Base-by-base conservation (phyloP, 2,113 vertebrate genomes). In the Limnothrissa miodon region DNA sequence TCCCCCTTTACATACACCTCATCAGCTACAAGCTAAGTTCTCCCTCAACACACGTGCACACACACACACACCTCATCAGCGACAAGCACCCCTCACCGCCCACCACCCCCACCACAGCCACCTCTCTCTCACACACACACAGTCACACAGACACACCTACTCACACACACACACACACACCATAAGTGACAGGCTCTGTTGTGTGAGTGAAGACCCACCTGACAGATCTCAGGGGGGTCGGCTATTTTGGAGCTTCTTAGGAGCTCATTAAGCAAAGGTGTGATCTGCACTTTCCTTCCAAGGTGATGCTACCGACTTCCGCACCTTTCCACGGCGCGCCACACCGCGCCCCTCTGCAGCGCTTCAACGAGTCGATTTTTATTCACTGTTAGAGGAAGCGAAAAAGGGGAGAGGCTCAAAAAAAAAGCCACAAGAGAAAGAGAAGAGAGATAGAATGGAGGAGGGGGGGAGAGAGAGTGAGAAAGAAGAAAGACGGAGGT, bases 201-300 rank as follows among this genome's bases (percentile, higher is more conserved):
- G 93, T 93, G 93, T 92, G 93, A 95, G 78, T 74, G 93, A 93
- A 91, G 92, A 90, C 93, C 89, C 92, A 95, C 95, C 95, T 97
- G 94, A 94, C 93, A 90, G 86, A 83, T 59, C 91, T 89, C 53
- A 53, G 92, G 90, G 93, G 91, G 90, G 92, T 36, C 87, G 90
- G 92, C 94, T 96, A 94, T 94, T 92, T 93, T 91, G 84, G 94
- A 96, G 93, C 93, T 95, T 96, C 92, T 89, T 92, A 93, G 94
- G 90, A 95, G 93, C 95, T 95, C 95, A 96, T 97, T 97, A 96
- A 92, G 93, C 83, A 78, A 89, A 97, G 94, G 94, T 96, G 95
- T 90, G 93, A 97, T 93, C 91, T 90, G 91, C 92, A 91, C 92
- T 90, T 94, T 92, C 93, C 92, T 85, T 89, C 86, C 78, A 90